Conservation (phyloP, 1,140 invertebrate species). For the Plectrocnemia conspersa region DNA sequence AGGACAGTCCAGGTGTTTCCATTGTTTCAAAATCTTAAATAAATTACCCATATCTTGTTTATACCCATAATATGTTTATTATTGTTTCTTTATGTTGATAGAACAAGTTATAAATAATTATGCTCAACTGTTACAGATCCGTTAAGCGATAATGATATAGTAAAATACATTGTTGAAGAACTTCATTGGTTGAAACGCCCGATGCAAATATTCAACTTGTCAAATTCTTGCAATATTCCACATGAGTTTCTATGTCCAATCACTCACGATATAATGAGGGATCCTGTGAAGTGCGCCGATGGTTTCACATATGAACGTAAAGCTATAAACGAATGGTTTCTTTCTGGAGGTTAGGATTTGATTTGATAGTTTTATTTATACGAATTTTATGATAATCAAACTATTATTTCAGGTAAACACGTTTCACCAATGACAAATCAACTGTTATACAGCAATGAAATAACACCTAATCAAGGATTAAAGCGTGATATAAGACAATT, state of each 20-base stretch:
- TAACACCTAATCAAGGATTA: constrained; percentile 21
- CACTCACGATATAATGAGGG: constrained; percentile 73
- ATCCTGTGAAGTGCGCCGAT: constrained; percentile 74
- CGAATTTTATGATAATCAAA: neutral
- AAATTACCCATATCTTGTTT: too few species aligned
- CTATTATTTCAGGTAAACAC: constrained; percentile 26
- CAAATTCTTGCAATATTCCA: constrained; percentile 46
- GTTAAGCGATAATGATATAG: constrained; percentile 22
- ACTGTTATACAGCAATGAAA: constrained; percentile 22
- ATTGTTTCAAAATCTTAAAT: too few species aligned
- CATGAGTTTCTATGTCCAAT: constrained; percentile 77
- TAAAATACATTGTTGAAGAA: constrained; percentile 40
- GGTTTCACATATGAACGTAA: constrained; percentile 72
- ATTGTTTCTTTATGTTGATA: constrained; percentile 35
- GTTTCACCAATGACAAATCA: constrained; percentile 33
- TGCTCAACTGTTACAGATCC: constrained; percentile 8
- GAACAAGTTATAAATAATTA: neutral
- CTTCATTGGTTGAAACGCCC: constrained; percentile 46
- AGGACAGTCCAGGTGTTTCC: too few species aligned
- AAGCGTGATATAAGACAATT: constrained; percentile 19
- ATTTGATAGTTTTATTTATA: neutral
- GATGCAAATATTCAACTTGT: constrained; percentile 27
- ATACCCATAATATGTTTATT: constrained; percentile 10
- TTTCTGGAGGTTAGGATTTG: constrained; percentile 26
- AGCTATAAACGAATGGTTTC: constrained; percentile 72